Evolutionary conservation across 2,113 vertebrate species (phyloP).

Genomic region (Seriola quinqueradiata): DNA sequence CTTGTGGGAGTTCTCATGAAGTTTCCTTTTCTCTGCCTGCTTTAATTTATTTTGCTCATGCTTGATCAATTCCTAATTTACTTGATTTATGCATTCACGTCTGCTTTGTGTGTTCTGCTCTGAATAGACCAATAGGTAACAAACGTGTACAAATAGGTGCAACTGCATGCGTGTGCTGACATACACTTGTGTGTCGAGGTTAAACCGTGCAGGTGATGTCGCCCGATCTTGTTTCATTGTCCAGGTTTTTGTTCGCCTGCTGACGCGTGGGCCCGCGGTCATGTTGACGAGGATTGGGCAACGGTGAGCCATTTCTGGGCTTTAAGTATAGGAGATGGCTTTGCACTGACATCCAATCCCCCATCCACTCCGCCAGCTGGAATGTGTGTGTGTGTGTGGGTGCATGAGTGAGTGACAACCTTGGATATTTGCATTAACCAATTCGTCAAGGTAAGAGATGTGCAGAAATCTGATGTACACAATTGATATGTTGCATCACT

Average conservation of each 20-base stretch:
- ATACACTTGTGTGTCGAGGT: constrained; percentile 20
- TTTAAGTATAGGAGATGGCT: constrained; percentile 33
- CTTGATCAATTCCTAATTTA: constrained; percentile 2
- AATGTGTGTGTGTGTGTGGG: constrained; percentile 11
- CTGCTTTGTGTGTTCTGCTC: constrained; percentile 6
- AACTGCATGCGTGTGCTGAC: background rate
- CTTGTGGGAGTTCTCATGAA: background rate
- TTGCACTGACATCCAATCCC: constrained; percentile 62
- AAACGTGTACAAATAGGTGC: constrained; percentile 16
- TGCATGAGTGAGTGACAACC: constrained; percentile 38
- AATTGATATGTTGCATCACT: constrained; percentile 50
- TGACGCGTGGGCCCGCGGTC: constrained; percentile 31
- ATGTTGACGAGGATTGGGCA: constrained; percentile 5
- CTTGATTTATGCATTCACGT: constrained; percentile 31
- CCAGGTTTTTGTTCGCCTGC: constrained; percentile 52
- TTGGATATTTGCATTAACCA: constrained; percentile 58
- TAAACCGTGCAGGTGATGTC: constrained; percentile 23
- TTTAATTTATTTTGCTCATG: background rate
- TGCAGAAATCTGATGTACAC: constrained; percentile 33
- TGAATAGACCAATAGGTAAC: constrained; percentile 19
- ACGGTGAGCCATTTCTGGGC: constrained; percentile 19
- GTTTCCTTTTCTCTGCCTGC: background rate
- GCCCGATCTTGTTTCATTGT: constrained; percentile 47
- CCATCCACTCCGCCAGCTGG: constrained; percentile 12
- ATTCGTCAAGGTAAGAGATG: constrained; percentile 49